Conservation (phyloP, 2,113 vertebrate species). For the Riparia riparia region DNA sequence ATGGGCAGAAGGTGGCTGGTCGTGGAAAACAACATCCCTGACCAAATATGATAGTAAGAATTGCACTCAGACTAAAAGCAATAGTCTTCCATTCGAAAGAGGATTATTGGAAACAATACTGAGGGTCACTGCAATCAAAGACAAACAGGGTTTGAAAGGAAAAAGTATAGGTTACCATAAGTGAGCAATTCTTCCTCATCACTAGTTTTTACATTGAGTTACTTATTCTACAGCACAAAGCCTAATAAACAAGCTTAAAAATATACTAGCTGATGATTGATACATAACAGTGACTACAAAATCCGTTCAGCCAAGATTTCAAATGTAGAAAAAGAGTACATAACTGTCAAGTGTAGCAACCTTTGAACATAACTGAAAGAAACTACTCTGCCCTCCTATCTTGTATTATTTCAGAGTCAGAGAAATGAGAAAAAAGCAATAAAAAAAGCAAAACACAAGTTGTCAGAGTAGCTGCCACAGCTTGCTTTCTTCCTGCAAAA, state of each 20-base stretch:
- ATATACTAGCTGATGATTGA: background rate
- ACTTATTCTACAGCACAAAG: background rate
- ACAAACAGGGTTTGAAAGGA: background rate
- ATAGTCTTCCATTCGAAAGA: background rate
- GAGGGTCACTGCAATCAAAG: background rate
- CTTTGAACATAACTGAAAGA: background rate
- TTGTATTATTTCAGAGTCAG: background rate
- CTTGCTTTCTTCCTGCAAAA: background rate
- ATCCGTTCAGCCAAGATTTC: background rate
- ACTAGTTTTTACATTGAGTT: background rate
- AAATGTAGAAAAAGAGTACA: background rate
- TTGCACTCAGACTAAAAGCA: background rate
- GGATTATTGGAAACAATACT: background rate
- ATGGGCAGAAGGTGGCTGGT: fast-evolving
- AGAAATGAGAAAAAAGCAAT: background rate
- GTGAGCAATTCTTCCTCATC: background rate
- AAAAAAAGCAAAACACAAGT: background rate
- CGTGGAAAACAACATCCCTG: background rate
- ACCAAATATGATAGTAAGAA: background rate
- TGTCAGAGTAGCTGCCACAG: background rate
- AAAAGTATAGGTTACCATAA: fast-evolving
- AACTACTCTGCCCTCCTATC: background rate
- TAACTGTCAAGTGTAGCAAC: background rate
- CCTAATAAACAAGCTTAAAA: background rate
- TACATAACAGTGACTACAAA: background rate